Evolutionary conservation across 2,797 vertebrate genomes (phyloP).

Genomic region (Cyprinodon diabolis): DNA sequence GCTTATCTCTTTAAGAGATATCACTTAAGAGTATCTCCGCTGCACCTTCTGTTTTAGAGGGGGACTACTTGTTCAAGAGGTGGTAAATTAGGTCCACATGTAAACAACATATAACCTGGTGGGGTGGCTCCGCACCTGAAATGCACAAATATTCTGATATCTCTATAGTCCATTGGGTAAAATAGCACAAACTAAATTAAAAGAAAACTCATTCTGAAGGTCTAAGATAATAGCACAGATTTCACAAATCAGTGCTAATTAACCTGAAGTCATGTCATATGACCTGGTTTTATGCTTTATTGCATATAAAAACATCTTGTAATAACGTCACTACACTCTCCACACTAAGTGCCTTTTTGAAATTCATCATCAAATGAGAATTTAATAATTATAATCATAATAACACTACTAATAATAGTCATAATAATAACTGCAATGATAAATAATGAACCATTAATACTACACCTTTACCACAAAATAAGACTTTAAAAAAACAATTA

Average conservation of each 20-base stretch:
- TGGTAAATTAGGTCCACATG: no score
- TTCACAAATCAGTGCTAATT: neutral
- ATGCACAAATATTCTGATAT: neutral
- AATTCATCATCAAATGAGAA: no score
- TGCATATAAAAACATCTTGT: neutral
- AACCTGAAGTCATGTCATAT: neutral
- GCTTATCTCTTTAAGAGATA: no score
- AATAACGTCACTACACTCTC: neutral
- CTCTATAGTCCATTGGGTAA: neutral
- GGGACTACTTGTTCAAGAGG: no score
- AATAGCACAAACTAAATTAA: neutral
- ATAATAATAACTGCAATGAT: no score
- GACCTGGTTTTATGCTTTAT: neutral
- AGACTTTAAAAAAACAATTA: neutral
- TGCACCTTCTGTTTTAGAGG: no score
- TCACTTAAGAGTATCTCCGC: no score
- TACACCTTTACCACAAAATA: neutral
- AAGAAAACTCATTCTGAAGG: neutral
- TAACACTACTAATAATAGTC: no score
- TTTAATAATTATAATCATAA: no score
- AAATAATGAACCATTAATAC: neutral
- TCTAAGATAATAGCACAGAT: neutral
- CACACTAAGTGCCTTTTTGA: neutral
- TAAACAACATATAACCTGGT: neutral
- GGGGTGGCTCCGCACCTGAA: no score